Conservation (phyloP, 2,888 invertebrate genomes). For the Pachliopta kotzebuea region DNA sequence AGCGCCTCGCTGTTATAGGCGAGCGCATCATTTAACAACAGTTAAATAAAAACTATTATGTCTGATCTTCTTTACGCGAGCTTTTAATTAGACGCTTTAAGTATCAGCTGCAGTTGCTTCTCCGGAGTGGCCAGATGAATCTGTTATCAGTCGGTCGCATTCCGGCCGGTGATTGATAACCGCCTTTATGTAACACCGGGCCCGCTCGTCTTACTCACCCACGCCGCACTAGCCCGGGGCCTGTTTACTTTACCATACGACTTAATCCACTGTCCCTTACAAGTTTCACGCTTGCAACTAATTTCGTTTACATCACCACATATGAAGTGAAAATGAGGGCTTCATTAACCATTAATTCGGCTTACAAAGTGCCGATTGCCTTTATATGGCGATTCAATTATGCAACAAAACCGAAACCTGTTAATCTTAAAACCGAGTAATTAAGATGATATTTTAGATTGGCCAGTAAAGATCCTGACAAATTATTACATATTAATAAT, state of each 20-base stretch:
- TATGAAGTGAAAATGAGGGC: conserved; percentile 6
- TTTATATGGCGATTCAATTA: conserved; percentile 19
- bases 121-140: conserved; percentile 34
- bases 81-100: conserved; percentile 19
- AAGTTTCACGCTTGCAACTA: conserved; percentile 15
- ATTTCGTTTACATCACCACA: conserved; percentile 2
- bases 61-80: background rate
- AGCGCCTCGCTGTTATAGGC: no score
- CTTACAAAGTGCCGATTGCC: conserved; percentile 2
- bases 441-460: conserved; percentile 11
- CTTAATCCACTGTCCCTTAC: conserved; percentile 17
- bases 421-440: conserved; percentile 14
- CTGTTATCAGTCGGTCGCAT: conserved; percentile 39
- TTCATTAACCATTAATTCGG: conserved; percentile 7
- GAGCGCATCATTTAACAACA: no score
- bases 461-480: background rate
- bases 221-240: conserved; percentile 17
- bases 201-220: conserved; percentile 34
- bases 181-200: conserved; percentile 27
- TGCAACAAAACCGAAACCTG: conserved; percentile 14
- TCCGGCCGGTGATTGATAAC: conserved; percentile 41
- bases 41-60: no score
- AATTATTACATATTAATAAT: background rate
- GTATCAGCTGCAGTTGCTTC: conserved; percentile 4
- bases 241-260: conserved; percentile 11